A percentile compares a stretch with the other conserved stretches of the same genome.
phyloP scores from a whole-genome alignment of 30 jellyfish, hydroid and myxozoan genomes.

The Hydra vulgaris region DNA sequence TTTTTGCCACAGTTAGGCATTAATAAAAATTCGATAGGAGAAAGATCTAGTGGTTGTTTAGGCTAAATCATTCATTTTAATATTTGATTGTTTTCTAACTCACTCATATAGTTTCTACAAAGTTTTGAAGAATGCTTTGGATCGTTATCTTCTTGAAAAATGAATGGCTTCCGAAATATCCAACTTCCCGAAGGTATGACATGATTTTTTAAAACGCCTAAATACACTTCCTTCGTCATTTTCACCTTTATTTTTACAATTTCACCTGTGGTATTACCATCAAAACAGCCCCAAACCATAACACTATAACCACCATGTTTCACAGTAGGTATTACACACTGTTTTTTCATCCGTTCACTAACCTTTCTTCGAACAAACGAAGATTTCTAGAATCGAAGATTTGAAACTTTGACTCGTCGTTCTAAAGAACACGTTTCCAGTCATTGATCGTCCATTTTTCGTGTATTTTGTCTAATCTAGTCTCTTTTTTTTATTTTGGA shows the following conservation, averaged over 20 bases:
- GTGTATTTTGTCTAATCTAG: too few relatives aligned
- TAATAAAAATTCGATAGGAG: background rate
- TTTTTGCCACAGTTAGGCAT: background rate
- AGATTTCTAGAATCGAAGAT: too few relatives aligned
- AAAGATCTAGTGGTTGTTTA: background rate
- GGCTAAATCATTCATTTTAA: background rate
- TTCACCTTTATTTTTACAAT: background rate
- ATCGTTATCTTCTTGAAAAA: background rate
- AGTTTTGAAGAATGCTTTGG: too few relatives aligned
- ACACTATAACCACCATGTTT: background rate
- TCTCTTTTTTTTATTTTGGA: too few relatives aligned
- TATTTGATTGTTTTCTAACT: background rate
- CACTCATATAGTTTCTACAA: background rate
- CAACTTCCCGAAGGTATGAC: background rate
- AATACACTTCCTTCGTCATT: background rate
- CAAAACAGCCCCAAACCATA: background rate
- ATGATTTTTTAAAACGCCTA: background rate
- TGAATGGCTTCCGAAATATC: background rate
- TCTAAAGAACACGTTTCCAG: too few relatives aligned
- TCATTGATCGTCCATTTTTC: too few relatives aligned
- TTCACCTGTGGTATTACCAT: background rate
- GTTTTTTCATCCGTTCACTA: background rate
- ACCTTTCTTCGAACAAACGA: background rate
- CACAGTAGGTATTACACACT: background rate
- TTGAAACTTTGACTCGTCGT: too few relatives aligned